Percentiles rank a stretch among this genome's conserved stretches.
Evolutionary conservation across 1,140 invertebrate genomes (phyloP).

Genomic region (Drosophila baimaii): DNA sequence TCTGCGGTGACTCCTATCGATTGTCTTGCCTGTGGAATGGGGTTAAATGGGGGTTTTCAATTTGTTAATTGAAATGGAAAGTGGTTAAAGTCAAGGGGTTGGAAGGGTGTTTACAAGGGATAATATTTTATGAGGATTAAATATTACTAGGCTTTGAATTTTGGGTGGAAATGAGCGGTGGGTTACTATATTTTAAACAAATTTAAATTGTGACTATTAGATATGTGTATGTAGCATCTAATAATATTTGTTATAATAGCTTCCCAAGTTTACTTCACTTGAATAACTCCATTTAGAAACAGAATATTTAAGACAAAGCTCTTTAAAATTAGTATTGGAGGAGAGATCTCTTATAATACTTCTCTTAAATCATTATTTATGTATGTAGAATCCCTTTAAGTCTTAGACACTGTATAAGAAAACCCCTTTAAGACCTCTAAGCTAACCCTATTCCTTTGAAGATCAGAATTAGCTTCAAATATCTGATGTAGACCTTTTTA

Average conservation of each 20-base stretch:
- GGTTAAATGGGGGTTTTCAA: neutral
- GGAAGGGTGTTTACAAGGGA: neutral
- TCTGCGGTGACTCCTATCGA: slow-evolving; percentile 22
- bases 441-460: neutral
- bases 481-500: too few relatives aligned
- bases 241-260: too few relatives aligned
- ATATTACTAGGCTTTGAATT: neutral
- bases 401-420: neutral
- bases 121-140: neutral
- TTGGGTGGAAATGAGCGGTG: neutral
- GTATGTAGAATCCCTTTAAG: neutral
- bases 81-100: neutral
- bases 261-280: too few relatives aligned
- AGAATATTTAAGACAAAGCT: neutral
- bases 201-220: too few relatives aligned
- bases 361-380: too few relatives aligned
- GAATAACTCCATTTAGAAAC: neutral
- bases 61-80: slow-evolving; percentile 48
- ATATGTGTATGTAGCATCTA: neutral
- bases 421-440: neutral
- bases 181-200: neutral
- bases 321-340: neutral
- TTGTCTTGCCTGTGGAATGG: neutral
- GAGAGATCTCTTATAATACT: neutral
- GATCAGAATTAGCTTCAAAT: neutral